Base-by-base conservation (phyloP, 2,113 vertebrate species). In the Micronycteris hirsuta region DNA sequence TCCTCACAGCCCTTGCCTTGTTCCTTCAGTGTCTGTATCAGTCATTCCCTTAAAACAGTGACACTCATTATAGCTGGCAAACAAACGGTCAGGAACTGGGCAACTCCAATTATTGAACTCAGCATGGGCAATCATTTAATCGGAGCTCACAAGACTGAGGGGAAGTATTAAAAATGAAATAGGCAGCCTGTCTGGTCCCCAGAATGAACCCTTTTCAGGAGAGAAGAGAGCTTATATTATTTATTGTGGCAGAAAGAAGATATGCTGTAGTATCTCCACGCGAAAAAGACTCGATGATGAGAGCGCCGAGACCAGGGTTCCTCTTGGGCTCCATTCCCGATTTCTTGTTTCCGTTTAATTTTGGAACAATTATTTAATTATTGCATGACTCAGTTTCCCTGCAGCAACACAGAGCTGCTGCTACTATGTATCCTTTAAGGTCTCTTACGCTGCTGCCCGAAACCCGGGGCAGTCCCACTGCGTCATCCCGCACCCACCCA, bases 1-100 rank as follows among this genome's bases (percentile, higher is more conserved):
- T 10, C 56, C 70, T 92, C 67, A 36, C 3, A 13, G 86, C 41
- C 38, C 77, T 58, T 68, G 76, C 78, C 93, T 95, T 82, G 33
- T 67, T 93, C 47, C 80, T 61, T 77, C 78, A 70, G 38, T 1
- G 0, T 26, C 33, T 19, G 28, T 63, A 95, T 95, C 90, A 91
- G 93, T 93, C 96, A 83, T 86, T 97, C 86, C 89, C 56, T 86
- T 91, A 91, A 92, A 95, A 97, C 95, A 97, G 91, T 80, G 94
- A 86, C 93, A 61, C 67, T 95, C 92, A 91, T 97, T 96, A 97
- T 91, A 71, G 88, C 94, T 80, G 88, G 38, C 68, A 89, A 93
- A 97, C 95, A 97, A 96, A 86, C 38, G 95, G 38, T 61, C 1
- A 20, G 91, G 78, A 93, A 38, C 90, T 89, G 83, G 91, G 93